phyloP scores from a whole-genome alignment of 2,797 vertebrate species.

The Okamejei kenojei region DNA sequence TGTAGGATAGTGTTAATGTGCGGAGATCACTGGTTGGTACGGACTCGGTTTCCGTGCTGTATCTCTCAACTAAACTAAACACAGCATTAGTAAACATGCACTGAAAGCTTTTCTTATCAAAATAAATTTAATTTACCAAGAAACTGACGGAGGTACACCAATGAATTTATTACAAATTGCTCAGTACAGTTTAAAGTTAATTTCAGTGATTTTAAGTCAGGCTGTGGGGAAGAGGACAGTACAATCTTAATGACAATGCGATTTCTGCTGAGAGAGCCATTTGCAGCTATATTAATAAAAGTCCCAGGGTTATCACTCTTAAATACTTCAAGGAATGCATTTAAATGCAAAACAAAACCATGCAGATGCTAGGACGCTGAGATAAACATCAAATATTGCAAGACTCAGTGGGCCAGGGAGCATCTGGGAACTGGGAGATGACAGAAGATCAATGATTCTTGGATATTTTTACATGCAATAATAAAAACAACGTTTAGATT shows the following conservation, averaged over 20 bases:
- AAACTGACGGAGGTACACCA: not conserved
- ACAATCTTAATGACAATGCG: not conserved
- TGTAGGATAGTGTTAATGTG: too few relatives aligned
- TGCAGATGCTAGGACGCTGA: too few relatives aligned
- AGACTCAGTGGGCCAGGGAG: too few relatives aligned
- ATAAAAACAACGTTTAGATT: not conserved
- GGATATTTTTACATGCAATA: too few relatives aligned
- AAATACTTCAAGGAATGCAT: not conserved
- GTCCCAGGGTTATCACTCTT: not conserved
- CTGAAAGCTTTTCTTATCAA: not conserved
- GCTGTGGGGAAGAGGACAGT: not conserved
- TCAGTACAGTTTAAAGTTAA: not conserved
- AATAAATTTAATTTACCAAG: not conserved
- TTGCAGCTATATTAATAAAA: slow-evolving; percentile 19
- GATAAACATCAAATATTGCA: not conserved
- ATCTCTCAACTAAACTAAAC: too few relatives aligned
- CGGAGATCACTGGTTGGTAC: too few relatives aligned
- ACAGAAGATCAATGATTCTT: too few relatives aligned
- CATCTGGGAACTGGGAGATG: too few relatives aligned
- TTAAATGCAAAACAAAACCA: not conserved
- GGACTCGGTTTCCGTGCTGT: too few relatives aligned
- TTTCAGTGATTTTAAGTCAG: slow-evolving; percentile 1
- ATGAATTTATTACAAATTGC: not conserved
- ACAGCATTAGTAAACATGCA: not conserved
- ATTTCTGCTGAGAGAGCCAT: not conserved